Percentiles rank a stretch among this genome's conserved stretches.
Conservation (phyloP, 2,797 vertebrate genomes). For the Myotis daubentonii region DNA sequence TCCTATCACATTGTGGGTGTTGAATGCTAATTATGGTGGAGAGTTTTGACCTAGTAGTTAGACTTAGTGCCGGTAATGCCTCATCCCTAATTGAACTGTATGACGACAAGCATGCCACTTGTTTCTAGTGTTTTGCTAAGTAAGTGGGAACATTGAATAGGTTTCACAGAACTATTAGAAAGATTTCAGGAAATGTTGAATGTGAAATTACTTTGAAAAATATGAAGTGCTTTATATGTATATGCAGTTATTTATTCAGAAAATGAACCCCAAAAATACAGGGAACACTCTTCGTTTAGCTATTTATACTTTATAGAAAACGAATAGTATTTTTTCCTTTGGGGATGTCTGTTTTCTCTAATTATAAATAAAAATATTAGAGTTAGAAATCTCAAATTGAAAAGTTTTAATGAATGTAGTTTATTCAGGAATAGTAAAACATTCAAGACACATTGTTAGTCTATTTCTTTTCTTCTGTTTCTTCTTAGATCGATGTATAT, state of each 20-base stretch:
- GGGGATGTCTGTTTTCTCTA: not conserved
- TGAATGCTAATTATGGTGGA: not conserved
- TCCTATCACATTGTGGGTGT: not conserved
- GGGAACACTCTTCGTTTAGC: not conserved
- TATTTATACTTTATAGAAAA: constrained; percentile 13
- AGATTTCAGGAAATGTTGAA: not conserved
- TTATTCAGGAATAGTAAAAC: constrained; percentile 27
- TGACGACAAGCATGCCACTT: not conserved
- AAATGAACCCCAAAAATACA: not conserved
- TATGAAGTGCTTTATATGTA: not conserved
- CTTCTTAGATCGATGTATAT: not conserved
- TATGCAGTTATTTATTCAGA: constrained; percentile 18
- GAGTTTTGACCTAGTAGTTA: not conserved
- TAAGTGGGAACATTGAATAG: not conserved
- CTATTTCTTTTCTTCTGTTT: not conserved
- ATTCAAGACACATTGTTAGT: not conserved
- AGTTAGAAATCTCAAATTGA: not conserved
- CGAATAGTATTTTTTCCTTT: not conserved
- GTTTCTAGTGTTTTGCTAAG: not conserved
- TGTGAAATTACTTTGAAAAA: not conserved
- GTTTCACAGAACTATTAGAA: not conserved
- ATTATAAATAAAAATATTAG: not conserved
- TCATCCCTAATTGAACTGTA: not conserved
- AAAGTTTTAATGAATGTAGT: constrained; percentile 18
- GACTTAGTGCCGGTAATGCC: too few species aligned